Base-by-base conservation (phyloP, 2,113 vertebrate species). In the Glareola pratincola region DNA sequence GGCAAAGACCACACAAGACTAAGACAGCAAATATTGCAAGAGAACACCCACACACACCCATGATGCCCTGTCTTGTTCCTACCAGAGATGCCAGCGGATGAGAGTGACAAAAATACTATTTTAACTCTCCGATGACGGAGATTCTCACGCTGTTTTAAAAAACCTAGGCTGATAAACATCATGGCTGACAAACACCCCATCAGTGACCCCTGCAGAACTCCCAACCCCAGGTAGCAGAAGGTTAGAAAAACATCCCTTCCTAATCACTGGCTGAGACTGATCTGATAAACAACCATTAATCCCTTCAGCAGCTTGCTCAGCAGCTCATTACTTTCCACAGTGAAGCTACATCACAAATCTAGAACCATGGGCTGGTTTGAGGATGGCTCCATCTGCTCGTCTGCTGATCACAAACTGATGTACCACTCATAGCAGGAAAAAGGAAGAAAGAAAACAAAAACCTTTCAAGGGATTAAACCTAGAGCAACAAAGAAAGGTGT, bases 1-100 rank as follows among this genome's bases (percentile, higher is more conserved):
- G 87, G 56, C 56, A 75, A 87, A 92, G 89, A 95, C 91, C 86
- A 96, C 94, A 96, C 86, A 94, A 81, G 94, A 51, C 39, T 71
- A 63, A 50, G 36, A 57, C 23, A 85, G 80, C 37, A 92, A 91
- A 95, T 71, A 81, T 2, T n/a, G 39, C 59, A 76, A 36, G 54
- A 60, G 63, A 69, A 86, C 54, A 60, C 63, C 7, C 29, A 29
- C 62, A 64, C 29, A 19, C 12, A 20, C 45, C 39, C 67, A 57
- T 4, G 30, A 32, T 47, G 63, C 19, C 68, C 50, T 85, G 34
- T 29, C 88, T 27, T 73, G 51, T 37, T 88, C 83, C 36, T 23
- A 24, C 29, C 47, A 5, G 2, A 57, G 50, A 79, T n/a, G 19
- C 30, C 76, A 64, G 39, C 69, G 81, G 72, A 81, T 9, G 47